phyloP scores from a whole-genome alignment of 2,113 vertebrate species.

The Crotophaga sulcirostris region DNA sequence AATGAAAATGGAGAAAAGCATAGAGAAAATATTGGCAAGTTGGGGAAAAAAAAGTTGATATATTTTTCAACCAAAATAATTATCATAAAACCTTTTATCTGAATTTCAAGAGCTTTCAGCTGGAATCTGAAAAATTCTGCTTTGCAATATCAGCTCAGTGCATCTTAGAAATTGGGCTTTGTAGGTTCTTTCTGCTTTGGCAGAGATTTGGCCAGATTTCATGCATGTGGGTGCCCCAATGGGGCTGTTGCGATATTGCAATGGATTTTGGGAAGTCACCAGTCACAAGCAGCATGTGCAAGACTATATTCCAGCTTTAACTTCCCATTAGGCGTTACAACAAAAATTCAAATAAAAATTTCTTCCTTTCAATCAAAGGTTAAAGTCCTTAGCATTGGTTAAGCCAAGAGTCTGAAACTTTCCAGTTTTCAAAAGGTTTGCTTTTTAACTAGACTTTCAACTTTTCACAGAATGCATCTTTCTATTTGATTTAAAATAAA shows the following conservation, averaged over 20 bases:
- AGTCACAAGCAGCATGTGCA: rapidly evolving
- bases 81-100: not conserved
- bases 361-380: not conserved
- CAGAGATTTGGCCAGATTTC: not conserved
- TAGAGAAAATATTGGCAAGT: not conserved
- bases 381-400: not conserved
- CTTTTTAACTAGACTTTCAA: not conserved
- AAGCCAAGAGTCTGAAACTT: not conserved
- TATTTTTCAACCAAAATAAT: not conserved
- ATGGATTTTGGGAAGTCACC: not conserved
- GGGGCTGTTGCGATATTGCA: not conserved
- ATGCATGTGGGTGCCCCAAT: rapidly evolving
- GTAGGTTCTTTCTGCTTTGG: not conserved
- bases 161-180: not conserved
- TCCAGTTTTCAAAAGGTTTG: not conserved
- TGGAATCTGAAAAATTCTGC: not conserved
- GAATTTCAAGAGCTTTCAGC: not conserved
- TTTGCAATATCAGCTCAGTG: not conserved
- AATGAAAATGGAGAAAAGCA: not conserved
- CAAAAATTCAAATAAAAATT: not conserved
- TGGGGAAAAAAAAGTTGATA: not conserved
- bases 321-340: not conserved
- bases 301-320: not conserved
- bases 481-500: not conserved
- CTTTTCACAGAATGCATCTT: not conserved